phyloP scores from a whole-genome alignment of 2,888 invertebrate genomes.

The Polymixis flavicincta region DNA sequence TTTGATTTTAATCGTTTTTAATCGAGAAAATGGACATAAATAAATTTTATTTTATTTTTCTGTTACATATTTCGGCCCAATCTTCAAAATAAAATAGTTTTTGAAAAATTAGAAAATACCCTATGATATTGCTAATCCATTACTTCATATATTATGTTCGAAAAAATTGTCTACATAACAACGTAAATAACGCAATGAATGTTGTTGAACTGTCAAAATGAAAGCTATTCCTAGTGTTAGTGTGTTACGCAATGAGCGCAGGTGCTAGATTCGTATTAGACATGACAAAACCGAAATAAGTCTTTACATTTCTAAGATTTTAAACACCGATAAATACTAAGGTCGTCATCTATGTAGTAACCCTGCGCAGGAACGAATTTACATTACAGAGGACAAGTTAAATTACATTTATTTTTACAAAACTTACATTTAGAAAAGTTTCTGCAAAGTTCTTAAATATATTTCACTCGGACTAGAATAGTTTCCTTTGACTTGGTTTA shows the following conservation, averaged over 20 bases:
- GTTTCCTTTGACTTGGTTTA: slow-evolving; percentile 70
- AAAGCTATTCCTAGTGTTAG: too few relatives aligned
- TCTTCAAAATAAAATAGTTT: too few relatives aligned
- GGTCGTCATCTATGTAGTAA: slow-evolving; percentile 66
- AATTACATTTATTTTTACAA: slow-evolving; percentile 74
- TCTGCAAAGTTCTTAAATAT: slow-evolving; percentile 63
- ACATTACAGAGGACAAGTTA: slow-evolving; percentile 72
- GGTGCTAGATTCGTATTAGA: slow-evolving; percentile 56
- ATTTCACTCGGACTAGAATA: slow-evolving; percentile 74
- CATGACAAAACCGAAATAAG: slow-evolving; percentile 64
- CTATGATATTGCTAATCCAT: too few relatives aligned
- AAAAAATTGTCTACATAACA: too few relatives aligned
- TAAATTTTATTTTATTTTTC: too few relatives aligned
- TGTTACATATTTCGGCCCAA: too few relatives aligned
- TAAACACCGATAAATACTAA: slow-evolving; percentile 70
- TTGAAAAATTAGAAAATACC: too few relatives aligned
- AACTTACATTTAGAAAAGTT: slow-evolving; percentile 70
- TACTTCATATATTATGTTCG: too few relatives aligned
- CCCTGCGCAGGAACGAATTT: slow-evolving; percentile 76
- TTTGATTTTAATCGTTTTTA: too few relatives aligned
- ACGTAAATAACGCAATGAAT: too few relatives aligned
- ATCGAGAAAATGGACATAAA: too few relatives aligned
- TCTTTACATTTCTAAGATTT: slow-evolving; percentile 65
- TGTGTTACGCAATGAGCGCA: background rate
- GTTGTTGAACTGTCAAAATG: too few relatives aligned